Evolutionary conservation across 2,888 invertebrate species (phyloP).

Genomic region (Parnassius mnemosyne): DNA sequence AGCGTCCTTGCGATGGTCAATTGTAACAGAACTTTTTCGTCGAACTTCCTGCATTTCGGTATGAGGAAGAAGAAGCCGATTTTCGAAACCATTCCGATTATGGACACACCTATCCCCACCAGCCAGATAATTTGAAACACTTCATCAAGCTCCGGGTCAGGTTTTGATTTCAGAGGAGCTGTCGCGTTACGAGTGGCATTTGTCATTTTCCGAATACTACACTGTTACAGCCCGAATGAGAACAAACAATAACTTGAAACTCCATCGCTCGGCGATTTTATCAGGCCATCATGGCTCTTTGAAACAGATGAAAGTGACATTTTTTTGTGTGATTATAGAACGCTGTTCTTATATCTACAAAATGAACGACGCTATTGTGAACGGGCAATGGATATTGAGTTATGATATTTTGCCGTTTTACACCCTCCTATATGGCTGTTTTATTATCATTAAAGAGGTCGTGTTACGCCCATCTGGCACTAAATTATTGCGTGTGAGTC

Average conservation of each 20-base stretch:
- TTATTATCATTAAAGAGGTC: conserved; percentile 19
- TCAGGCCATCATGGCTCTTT: not conserved
- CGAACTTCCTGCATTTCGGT: conserved; percentile 49
- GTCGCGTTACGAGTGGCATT: conserved; percentile 12
- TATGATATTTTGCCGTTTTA: not conserved
- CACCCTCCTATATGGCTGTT: not conserved
- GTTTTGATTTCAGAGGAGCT: not conserved
- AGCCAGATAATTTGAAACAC: conserved; percentile 40
- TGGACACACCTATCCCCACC: conserved; percentile 46
- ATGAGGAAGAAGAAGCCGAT: conserved; percentile 38
- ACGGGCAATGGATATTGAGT: conserved; percentile 1
- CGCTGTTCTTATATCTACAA: not conserved
- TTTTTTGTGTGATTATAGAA: conserved; percentile 2
- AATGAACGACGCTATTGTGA: not conserved
- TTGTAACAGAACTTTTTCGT: conserved; percentile 54
- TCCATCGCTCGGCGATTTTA: not conserved
- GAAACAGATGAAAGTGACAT: not conserved
- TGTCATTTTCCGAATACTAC: not conserved
- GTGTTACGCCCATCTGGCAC: conserved; percentile 20
- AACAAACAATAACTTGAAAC: conserved; percentile 3
- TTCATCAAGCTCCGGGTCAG: conserved; percentile 11
- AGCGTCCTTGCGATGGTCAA: conserved; percentile 50
- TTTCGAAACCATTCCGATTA: conserved; percentile 44
- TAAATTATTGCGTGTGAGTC: conserved; percentile 3
- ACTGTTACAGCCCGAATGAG: not conserved